A percentile compares a stretch with the other conserved stretches of the same genome.
Evolutionary conservation across 37 sponge, comb jelly and placozoan species (phyloP).

Genomic region (Spongia lamella): DNA sequence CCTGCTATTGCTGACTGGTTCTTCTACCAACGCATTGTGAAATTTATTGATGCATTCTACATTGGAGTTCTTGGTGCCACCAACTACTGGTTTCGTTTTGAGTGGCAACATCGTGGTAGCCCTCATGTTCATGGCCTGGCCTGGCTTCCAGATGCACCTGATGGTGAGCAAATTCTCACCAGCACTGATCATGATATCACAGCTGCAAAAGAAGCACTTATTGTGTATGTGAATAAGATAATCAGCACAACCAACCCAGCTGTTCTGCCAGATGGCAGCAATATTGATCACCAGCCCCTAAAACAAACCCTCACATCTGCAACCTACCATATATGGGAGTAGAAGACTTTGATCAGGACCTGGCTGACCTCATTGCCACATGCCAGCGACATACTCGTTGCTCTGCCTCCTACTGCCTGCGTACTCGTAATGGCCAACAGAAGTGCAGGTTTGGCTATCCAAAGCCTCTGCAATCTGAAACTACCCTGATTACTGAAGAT

Average conservation of each 20-base stretch:
- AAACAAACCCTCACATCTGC: conserved; percentile 15
- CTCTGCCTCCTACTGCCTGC: conserved; percentile 50
- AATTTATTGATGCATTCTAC: conserved; percentile 52
- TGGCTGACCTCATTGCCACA: conserved; percentile 59
- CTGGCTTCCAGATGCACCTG: conserved; percentile 48
- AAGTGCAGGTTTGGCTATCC: conserved; percentile 59
- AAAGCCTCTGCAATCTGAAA: conserved; percentile 32
- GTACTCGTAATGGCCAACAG: conserved; percentile 38
- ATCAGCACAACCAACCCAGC: conserved; percentile 48
- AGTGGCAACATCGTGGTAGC: conserved; percentile 62
- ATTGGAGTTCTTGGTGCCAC: conserved; percentile 39
- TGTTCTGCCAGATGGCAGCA: conserved; percentile 26
- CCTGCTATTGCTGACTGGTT: conserved; percentile 65
- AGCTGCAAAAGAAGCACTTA: conserved; percentile 14
- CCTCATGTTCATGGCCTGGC: conserved; percentile 61
- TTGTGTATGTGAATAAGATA: conserved; percentile 23
- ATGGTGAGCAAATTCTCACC: conserved; percentile 21
- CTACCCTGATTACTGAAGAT: conserved; percentile 12
- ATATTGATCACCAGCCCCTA: conserved; percentile 17
- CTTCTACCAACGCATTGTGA: no score
- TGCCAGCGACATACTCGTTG: conserved; percentile 55
- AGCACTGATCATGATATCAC: no score
- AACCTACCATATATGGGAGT: conserved; percentile 10
- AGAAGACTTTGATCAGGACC: conserved; percentile 33
- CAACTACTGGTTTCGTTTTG: conserved; percentile 65